Base-by-base conservation (phyloP, 2,113 vertebrate genomes). In the Struthio camelus region DNA sequence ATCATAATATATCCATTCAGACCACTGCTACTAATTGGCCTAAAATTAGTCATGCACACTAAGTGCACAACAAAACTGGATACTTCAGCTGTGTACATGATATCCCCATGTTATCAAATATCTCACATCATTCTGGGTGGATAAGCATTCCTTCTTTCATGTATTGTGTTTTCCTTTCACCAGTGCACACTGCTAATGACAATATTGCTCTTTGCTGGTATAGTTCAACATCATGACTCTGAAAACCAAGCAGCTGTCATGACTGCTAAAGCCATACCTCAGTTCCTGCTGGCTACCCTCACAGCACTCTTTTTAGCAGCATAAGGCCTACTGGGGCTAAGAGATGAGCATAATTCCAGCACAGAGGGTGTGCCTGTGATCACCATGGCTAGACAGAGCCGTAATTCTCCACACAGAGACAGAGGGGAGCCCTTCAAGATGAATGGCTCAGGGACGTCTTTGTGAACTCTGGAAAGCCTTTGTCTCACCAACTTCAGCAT, bases 31-130 rank as follows among this genome's bases (percentile, higher is more conserved):
- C 10, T 50, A 42, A 38, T 32, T 10, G 2, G 3, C 28, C 46
- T 10, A 5, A 50, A 64, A 54, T 38, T 16, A 76, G 4, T 42
- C 34, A 44, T 1, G 3, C 12, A 6, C 16, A 14, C 6, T 8
- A 81, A 53, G 75, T 16, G 32, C 6, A 24, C 8, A 71, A 30
- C 1, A 42, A 32, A 75, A 90, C 12, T 3, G 4, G 1, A 13
- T 76, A 2, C 1, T 1, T 27, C 6, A 65, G 12, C 10, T 5
- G 0, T 6, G 2, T 34, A 8, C 6, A 4, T 42, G 8, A 8
- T 46, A 36, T 3, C 11, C 51, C n/a, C 18, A 9, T 5, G 5
- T 27, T 81, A 77, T 82, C 30, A 70, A 73, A 70, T 7, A 9
- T 4, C 66, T 70, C 11, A 16, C 6, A 36, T 23, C 13, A 46